A percentile compares a stretch with the other conserved stretches of the same genome.
Conservation (phyloP, 2,888 invertebrate genomes). For the Xiphydria camelus region DNA sequence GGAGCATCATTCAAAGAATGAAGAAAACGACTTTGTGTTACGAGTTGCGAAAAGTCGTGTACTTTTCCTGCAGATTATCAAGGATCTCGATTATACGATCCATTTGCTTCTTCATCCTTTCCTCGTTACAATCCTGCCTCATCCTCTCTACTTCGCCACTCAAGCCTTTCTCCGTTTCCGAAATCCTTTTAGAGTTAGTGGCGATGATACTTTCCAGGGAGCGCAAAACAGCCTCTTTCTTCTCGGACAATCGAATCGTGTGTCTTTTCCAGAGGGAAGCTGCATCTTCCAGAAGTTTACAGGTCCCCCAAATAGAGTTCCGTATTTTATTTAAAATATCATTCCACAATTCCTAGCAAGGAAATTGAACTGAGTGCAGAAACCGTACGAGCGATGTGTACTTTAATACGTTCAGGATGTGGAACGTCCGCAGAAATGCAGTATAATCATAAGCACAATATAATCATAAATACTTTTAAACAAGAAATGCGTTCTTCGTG, state of each 20-base stretch:
- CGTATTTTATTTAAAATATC: slow-evolving; percentile 4
- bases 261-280: slow-evolving; percentile 16
- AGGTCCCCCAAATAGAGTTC: slow-evolving; percentile 3
- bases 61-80: slow-evolving; percentile 8
- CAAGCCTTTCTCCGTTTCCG: slow-evolving; percentile 14
- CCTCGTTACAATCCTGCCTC: slow-evolving; percentile 17
- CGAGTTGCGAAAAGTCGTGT: not conserved
- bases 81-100: slow-evolving; percentile 17
- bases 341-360: slow-evolving; percentile 14
- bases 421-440: no score
- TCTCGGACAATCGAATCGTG: slow-evolving; percentile 6
- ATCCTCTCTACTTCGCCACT: slow-evolving; percentile 6
- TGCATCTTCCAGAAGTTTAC: slow-evolving; percentile 13
- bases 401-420: no score
- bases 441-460: no score
- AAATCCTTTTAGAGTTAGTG: slow-evolving; percentile 11
- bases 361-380: not conserved
- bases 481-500: not conserved
- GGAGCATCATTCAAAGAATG: not conserved
- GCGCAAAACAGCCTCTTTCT: slow-evolving; percentile 11
- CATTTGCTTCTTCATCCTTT: slow-evolving; percentile 23
- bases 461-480: not conserved
- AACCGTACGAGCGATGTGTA: not conserved
- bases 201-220: slow-evolving; percentile 11
- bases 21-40: not conserved